These are phyloP conservation scores for Minunthozetes semirufus DNA, from an alignment of 2,888 invertebrate genomes.

Conservation along the genomic window DNA sequence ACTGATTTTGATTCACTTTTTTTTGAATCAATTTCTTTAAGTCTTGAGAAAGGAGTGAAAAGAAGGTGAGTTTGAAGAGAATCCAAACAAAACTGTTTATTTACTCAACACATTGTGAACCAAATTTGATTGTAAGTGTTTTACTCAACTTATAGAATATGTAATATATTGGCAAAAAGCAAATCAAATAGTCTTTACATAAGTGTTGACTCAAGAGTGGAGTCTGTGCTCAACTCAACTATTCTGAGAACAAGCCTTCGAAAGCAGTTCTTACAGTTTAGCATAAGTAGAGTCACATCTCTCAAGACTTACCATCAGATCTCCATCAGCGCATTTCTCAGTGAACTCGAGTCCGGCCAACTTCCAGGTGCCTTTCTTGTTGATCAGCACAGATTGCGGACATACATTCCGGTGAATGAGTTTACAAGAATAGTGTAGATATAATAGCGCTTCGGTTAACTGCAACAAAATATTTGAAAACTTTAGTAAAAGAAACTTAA, in stretches of 20 bases:
- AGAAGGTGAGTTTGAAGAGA: not conserved
- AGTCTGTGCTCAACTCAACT: not conserved
- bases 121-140: not conserved
- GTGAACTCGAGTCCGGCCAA: conserved; percentile 87
- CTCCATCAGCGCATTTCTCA: conserved; percentile 57
- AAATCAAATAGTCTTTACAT: conserved; percentile 21
- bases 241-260: not conserved
- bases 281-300: no score
- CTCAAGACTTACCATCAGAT: conserved; percentile 44
- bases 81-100: not conserved
- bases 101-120: conserved; percentile 2
- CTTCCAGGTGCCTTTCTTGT: conserved; percentile 91
- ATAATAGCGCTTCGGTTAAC: conserved; percentile 89
- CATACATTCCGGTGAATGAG: conserved; percentile 90
- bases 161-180: conserved; percentile 2
- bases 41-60: no score
- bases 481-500: no score
- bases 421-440: conserved; percentile 78
- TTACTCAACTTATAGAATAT: not conserved
- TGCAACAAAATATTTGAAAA: conserved; percentile 50
- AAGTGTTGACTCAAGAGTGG: not conserved
- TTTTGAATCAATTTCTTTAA: conserved; percentile 6
- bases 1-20: conserved; percentile 12
- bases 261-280: not conserved
- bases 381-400: conserved; percentile 83